phyloP scores from a whole-genome alignment of 2,888 invertebrate species.

The Drosophila macrospina region DNA sequence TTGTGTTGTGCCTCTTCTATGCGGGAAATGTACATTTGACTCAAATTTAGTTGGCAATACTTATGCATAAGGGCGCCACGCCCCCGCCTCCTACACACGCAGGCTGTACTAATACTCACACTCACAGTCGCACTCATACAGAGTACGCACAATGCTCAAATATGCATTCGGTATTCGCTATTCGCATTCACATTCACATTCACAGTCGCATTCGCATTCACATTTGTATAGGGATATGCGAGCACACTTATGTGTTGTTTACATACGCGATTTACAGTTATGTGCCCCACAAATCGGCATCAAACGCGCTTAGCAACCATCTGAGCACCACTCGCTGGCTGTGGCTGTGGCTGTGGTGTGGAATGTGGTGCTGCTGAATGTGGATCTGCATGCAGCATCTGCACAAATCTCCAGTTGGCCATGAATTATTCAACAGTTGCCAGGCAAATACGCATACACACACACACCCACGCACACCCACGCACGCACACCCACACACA shows the following conservation, averaged over 20 bases:
- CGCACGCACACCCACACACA: not conserved
- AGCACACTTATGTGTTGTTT: conserved; percentile 34
- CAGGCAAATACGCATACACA: conserved; percentile 36
- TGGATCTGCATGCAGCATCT: conserved; percentile 61
- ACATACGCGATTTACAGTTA: conserved; percentile 73
- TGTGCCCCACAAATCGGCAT: conserved; percentile 77
- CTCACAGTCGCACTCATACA: not conserved
- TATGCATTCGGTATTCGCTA: conserved; percentile 20
- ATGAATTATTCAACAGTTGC: conserved; percentile 79
- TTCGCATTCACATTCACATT: conserved; percentile 14
- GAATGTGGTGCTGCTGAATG: no score
- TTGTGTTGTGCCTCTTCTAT: not conserved
- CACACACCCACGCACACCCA: not conserved
- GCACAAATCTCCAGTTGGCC: conserved; percentile 78
- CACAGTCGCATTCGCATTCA: conserved; percentile 12
- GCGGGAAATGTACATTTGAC: conserved; percentile 4
- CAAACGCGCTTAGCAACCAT: conserved; percentile 71
- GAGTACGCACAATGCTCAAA: conserved; percentile 21
- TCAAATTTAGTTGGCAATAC: conserved; percentile 17
- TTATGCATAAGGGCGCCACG: conserved; percentile 16
- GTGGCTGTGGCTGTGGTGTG: conserved; percentile 1
- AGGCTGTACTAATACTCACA: not conserved
- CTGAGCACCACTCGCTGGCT: conserved; percentile 28
- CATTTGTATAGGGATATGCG: conserved; percentile 16
- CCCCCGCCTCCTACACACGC: no score